Base-by-base conservation (phyloP, 2,797 vertebrate genomes). In the Aulostomus chinensis region DNA sequence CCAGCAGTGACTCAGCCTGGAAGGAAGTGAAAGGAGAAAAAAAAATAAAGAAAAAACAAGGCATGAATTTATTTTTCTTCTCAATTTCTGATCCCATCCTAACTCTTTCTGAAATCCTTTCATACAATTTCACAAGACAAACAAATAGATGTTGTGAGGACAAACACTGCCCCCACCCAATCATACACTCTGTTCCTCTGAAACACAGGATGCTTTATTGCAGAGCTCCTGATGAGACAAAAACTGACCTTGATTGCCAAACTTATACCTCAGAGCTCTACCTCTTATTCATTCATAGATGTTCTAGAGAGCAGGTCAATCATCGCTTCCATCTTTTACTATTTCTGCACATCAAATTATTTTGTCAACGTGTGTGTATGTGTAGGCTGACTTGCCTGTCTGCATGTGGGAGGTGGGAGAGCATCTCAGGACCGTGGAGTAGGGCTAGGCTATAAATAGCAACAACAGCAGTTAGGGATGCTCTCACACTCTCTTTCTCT, bases 1-100 rank as follows among this genome's bases (percentile, higher is more conserved):
- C 90, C 88, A 92, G 86, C 78, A 91, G 93, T 95, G 94, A 96
- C 92, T 96, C 93, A 96, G 93, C 91, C 96, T 97, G 90, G 86
- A 95, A 94, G 84, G 87, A 94, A 93, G 92, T 91, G 93, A 91
- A 84, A 89, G 56, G 58, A 80, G 49, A 77, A 65, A 89, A 49
- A 63, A 65, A 51, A 30, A 88, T 78, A 69, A 83, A 87, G 63
- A 28, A 74, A 91, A 86, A 91, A 86, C 78, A 90, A 90, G 68
- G 83, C 65, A 78, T 78, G 65, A 61, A 78, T 87, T 89, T 91
- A 67, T 89, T 81, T 80, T 80, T 82, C 69, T 87, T 85, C 39
- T 70, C 56, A 45, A 67, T 62, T 50, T 30, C 58, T 63, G 50
- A 41, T 61, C 30, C 41, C 34, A 22, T 29, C 14, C 43, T 53